Percentiles rank a stretch among this genome's conserved stretches.
Evolutionary conservation across 2,888 invertebrate species (phyloP).

Genomic region (Lamellibrachia columna): DNA sequence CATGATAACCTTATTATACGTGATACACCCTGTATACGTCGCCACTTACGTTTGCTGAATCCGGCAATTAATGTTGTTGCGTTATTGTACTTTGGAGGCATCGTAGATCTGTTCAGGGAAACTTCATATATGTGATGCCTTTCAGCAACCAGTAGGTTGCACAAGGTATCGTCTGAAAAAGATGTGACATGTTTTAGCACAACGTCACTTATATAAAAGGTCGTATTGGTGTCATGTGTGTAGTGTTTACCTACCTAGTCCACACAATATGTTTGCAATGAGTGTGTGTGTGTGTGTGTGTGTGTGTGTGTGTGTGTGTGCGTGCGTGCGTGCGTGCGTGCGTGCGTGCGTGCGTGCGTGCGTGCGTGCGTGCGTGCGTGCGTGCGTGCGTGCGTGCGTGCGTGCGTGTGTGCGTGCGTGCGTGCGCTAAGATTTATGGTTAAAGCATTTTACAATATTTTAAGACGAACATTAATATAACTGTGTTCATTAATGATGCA

Average conservation of each 20-base stretch:
- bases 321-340: slow-evolving; percentile 25
- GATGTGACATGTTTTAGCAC: too few species aligned
- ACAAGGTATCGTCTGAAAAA: too few species aligned
- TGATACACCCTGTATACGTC: too few species aligned
- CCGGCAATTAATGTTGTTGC: too few species aligned
- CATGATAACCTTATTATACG: too few species aligned
- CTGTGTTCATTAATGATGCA: neutral
- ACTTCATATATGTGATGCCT: neutral
- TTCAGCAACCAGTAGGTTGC: too few species aligned
- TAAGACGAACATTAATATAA: neutral
- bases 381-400: slow-evolving; percentile 26
- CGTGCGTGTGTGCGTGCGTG: slow-evolving; percentile 26
- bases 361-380: slow-evolving; percentile 22
- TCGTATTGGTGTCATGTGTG: neutral
- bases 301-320: slow-evolving; percentile 28
- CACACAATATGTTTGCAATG: neutral
- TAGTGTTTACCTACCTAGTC: neutral
- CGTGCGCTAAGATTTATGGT: neutral
- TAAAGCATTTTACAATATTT: too few species aligned
- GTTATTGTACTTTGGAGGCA: too few species aligned
- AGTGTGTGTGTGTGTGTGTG: slow-evolving; percentile 19
- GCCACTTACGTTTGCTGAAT: too few species aligned
- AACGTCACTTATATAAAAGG: too few species aligned
- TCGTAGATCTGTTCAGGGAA: too few species aligned
- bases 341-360: slow-evolving; percentile 22